Base-by-base conservation (phyloP, 2,888 invertebrate genomes). In the Saturnia pavonia region DNA sequence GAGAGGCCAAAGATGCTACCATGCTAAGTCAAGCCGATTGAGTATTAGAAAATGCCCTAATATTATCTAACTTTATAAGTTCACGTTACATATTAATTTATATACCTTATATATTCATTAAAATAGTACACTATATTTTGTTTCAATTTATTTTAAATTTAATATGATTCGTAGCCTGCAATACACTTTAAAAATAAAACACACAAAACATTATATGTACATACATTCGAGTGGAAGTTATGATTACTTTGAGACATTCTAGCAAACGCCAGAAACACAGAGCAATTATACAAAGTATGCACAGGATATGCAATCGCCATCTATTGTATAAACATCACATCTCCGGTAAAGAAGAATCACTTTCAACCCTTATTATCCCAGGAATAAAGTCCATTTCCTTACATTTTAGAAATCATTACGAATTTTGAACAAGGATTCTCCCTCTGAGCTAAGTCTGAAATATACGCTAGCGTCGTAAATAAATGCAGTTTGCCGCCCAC, bases 261-360 rank as follows among this genome's bases (percentile, higher is more conserved):
- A 80, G 79, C 79, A 80, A 82, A 80, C 77, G 79, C 82, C 79
- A 78, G 81, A 84, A 85, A 84, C 81, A 81, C 82, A 81, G 81
- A 82, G 77, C 85, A 89, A 91, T 90, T 89, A 88, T 85, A 88
- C 87, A 85, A 86, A 88, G 86, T 90, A 85, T 87, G 87, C 85
- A 82, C 86, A 84, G 86, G 83, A 84, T 84, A 82, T 82, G 77
- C 80, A 79, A 78, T 75, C 75, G 79, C 75, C 72, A 72, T 72
- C 73, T 81, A 82, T 78, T 80, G 78, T 80, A 80, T 77, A 81
- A 84, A 82, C 80, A 80, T 76, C 78, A 72, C 73, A 86, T 79
- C 77, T 78, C 71, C 73, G 72, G 60, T 43, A 70, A 69, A 75
- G 71, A 43, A 60, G 72, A 76, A 68, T 54, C 76, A 43, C 83